These are phyloP conservation scores for Erebia epiphron DNA, from an alignment of 2,888 invertebrate genomes.

Conservation along the genomic window DNA sequence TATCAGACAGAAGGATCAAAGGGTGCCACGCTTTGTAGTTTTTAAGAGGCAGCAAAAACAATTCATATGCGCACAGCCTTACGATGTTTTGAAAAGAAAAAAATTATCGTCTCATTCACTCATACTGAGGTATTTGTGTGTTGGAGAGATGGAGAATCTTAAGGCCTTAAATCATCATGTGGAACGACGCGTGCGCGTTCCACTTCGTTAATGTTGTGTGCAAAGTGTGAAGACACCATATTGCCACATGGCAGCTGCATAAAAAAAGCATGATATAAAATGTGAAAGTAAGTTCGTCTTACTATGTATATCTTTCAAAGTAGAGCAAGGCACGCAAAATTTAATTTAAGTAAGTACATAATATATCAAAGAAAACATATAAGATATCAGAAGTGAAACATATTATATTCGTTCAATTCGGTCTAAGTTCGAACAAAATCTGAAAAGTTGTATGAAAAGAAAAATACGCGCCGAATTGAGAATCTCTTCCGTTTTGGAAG, in stretches of 20 bases:
- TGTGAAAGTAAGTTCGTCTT: not conserved
- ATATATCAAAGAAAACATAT: too few relatives aligned
- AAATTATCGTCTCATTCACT: not conserved
- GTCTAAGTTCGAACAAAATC: too few relatives aligned
- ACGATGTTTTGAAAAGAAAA: slow-evolving; percentile 13
- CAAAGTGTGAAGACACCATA: slow-evolving; percentile 38
- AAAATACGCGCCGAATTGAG: too few relatives aligned
- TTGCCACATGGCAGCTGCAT: slow-evolving; percentile 27
- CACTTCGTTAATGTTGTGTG: slow-evolving; percentile 52
- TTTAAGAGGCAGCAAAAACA: slow-evolving; percentile 25
- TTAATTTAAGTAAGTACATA: not conserved
- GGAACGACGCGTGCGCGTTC: slow-evolving; percentile 64
- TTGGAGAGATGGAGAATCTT: slow-evolving; percentile 30
- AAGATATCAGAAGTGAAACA: too few relatives aligned
- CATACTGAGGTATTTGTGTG: not conserved
- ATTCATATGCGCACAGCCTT: not conserved
- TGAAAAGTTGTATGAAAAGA: too few relatives aligned
- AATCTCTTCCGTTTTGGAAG: too few relatives aligned
- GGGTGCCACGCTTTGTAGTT: slow-evolving; percentile 21
- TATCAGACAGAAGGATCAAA: slow-evolving; percentile 12
- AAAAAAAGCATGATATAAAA: not conserved
- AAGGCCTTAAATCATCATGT: slow-evolving; percentile 56
- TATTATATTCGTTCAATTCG: too few relatives aligned
- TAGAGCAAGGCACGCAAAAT: not conserved
- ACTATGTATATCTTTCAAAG: not conserved